phyloP scores from a whole-genome alignment of 2,797 vertebrate species.

The Tapera naevia region DNA sequence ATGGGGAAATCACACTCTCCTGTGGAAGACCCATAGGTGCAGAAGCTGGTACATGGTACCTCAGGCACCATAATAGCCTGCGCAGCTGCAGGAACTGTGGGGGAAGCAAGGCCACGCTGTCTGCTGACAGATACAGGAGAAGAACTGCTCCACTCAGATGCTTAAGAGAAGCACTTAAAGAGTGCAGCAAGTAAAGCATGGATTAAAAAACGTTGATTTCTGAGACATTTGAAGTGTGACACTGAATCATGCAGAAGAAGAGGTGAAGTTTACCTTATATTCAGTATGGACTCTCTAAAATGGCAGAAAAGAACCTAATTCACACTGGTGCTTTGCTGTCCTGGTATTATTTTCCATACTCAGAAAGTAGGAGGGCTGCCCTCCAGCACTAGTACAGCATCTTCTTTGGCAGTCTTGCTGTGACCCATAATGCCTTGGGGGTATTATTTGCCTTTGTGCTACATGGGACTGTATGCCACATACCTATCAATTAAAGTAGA shows the following conservation, averaged over 20 bases:
- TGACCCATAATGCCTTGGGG: background rate
- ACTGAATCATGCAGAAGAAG: background rate
- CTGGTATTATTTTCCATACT: background rate
- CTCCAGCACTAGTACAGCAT: background rate
- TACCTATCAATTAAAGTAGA: background rate
- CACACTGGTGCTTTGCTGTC: background rate
- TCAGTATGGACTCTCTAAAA: background rate
- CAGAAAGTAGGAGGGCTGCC: background rate
- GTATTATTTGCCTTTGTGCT: background rate
- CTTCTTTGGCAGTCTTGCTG: background rate
- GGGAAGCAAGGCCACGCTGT: background rate
- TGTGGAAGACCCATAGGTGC: background rate
- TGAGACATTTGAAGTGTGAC: background rate
- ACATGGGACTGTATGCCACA: background rate
- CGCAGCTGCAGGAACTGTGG: background rate
- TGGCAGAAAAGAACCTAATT: background rate
- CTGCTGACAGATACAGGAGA: background rate
- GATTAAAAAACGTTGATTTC: background rate
- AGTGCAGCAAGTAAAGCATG: background rate
- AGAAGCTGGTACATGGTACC: background rate
- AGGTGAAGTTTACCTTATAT: background rate
- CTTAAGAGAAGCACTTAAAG: background rate
- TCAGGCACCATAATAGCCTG: accelerated
- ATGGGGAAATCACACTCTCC: background rate
- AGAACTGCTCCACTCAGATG: background rate